Base-by-base conservation (phyloP, 2,888 invertebrate species). In the Archaeoteleia sp. region DNA sequence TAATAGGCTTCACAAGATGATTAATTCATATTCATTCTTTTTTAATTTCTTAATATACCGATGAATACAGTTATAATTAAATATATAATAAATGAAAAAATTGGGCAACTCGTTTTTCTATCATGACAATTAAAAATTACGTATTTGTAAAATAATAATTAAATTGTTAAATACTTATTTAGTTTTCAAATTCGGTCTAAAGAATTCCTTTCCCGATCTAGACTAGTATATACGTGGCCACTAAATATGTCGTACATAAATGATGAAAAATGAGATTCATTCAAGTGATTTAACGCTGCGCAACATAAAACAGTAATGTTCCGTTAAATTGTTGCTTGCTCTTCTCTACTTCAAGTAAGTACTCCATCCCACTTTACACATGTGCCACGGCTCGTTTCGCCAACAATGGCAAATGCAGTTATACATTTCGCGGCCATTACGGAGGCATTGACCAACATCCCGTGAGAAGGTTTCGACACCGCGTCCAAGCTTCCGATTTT, bases 391-490 rank as follows among this genome's bases (percentile, higher is more conserved):
- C 55, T 67, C 49, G 43, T 61, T 67, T 61, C 49, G 42, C 66
- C 54, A 54, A 60, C 49, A 51, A 49, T 51, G 46, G 55, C 60
- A 68, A 71, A 65, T 66, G 68, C 45, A 71, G 67, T 69, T 61
- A 67, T 45, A 71, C 67, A 62, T 69, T 71, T 71, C 70, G 72
- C 70, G 70, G 70, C 65, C 70, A 70, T 72, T 72, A 61, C 37
- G 40, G 43, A 65, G 72, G 57, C 67, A 70, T 72, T 72, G 72
- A 72, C 70, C 70, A 72, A 70, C 71, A 63, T 51, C 43, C 65
- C 58, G 67, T 71, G 71, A 68, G 71, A 71, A 68, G 68, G 65
- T 68, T 71, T 71, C 68, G 66, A 58, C 71, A 71, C 61, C 15
- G 40, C 53, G 58, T 55, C 62, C 53, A 60, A 43, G 39, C 67